Evolutionary conservation across 2,113 vertebrate genomes (phyloP), one percentile per base, ranked within the genome.

Genomic region (Polyodon spathula): DNA sequence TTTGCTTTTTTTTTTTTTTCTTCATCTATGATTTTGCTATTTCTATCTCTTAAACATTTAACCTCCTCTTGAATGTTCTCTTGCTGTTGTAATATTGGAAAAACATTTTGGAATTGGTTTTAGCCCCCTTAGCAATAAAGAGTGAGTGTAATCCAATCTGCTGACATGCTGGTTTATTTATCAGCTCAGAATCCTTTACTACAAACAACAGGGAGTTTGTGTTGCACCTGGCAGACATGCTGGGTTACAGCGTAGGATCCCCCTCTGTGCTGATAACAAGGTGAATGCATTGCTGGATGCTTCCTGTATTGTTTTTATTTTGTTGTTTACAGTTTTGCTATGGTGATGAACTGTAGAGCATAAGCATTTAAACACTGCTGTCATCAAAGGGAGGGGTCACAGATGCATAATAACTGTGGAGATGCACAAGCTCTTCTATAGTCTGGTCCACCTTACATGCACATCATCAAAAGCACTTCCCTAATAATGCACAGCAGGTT

Each of bases 151-250:
- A 73, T 64, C 53, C 12, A 54, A 79, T 80, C 67, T 81, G 79
- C 80, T 83, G 81, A 82, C 82, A 46, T 68, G 4, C 68, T 66
- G 63, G 67, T 72, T 78, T 70, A 72, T 70, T 70, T 71, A 76
- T 67, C 76, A 59, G 73, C 68, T 62, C 42, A 37, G 38, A 61
- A 67, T 65, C 63, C 74, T 68, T 64, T 70, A 66, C 70, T 63
- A 66, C 70, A 70, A 75, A 82, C 80, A 84, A 82, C 77, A 66
- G 71, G 63, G 61, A 40, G 64, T 54, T 54, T 4, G 12, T 54
- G 53, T 54, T 54, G 53, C 53, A 54, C 43, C 43, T 8, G 58
- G 16, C 40, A 48, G 39, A n/a, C 63, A 14, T 42, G 41, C 56
- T 42, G n/a, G 4, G 37, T 50, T 59, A 58, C 10, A 61, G 44